Base-by-base conservation (phyloP, 2,113 vertebrate genomes). In the Odocoileus hemionus region DNA sequence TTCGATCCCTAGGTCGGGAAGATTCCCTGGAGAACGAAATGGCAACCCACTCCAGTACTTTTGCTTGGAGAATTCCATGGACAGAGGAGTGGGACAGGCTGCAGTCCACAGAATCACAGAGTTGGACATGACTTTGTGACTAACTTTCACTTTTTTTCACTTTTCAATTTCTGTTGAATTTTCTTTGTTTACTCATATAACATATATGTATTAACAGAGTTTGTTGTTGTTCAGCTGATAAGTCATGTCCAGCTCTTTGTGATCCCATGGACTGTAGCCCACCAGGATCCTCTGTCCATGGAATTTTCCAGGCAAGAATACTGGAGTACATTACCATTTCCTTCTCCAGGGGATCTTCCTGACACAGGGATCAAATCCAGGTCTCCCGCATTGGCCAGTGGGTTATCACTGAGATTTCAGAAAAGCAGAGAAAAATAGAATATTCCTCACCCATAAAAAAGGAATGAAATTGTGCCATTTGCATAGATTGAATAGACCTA, bases 71-170 rank as follows among this genome's bases (percentile, higher is more conserved):
- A 57, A 57, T 57, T 3, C 55, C 55, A 3, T 57, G 55, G 55
- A 57, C 21, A 57, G 55, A 36, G 61, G 4, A 21, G 64, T 0
- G 0, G 8, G n/a, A 36, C 64, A 70, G 17, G 64, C 64, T 36
- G 64, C 64, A 70, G 64, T 36, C 64, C 64, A 70, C 5, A 2
- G 64, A 70, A 70, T 36, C 33, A 70, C 64, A 70, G 4, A 36
- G n/a, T 2, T 70, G 64, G 17, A 36, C 17, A 70, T 0, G 9
- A 21, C 64, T 67, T 17, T 67, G 64, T 0, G 0, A n/a, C 61
- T 64, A n/a, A 67, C 33, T 70, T n/a, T 67, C 19, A 70, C 33
- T 67, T 36, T 70, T 70, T 70, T 36, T 70, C n/a, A 21, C n/a
- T 11, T 36, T 15, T 52, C 57, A 21, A 30, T 30, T 58, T 92